These are phyloP conservation scores for Embiotoca jacksoni DNA, from an alignment of 2,113 vertebrate species.

Conservation along the genomic window DNA sequence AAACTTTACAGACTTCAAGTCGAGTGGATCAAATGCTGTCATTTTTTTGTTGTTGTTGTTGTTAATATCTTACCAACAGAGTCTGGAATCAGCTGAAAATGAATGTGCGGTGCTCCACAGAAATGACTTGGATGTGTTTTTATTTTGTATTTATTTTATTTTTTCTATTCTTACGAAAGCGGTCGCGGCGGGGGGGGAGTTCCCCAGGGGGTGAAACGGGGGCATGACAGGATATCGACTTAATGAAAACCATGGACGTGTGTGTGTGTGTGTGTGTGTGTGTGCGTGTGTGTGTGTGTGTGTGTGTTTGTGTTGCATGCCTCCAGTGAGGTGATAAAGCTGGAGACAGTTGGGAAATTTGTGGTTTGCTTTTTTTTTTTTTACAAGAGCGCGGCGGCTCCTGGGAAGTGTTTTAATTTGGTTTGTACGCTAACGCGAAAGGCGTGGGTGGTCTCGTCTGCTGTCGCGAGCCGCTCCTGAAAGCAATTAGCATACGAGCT, in stretches of 20 bases:
- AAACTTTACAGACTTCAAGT: no score
- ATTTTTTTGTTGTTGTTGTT: no score
- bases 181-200: neutral
- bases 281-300: no score
- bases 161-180: no score
- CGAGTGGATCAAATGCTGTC: no score
- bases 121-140: conserved; percentile 11
- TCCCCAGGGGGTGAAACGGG: conserved; percentile 49
- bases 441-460: conserved; percentile 59
- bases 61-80: neutral
- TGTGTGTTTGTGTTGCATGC: neutral
- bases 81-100: conserved; percentile 29
- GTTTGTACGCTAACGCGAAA: conserved; percentile 48
- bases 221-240: conserved; percentile 44
- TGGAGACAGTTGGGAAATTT: conserved; percentile 63
- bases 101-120: conserved; percentile 1
- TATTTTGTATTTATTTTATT: no score
- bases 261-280: neutral
- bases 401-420: conserved; percentile 67
- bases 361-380: conserved; percentile 61
- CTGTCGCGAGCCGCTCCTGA: conserved; percentile 44
- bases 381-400: conserved; percentile 40
- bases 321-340: conserved; percentile 53
- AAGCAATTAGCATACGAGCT: conserved; percentile 50
- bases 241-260: conserved; percentile 60